These are phyloP conservation scores for Globodera ellingtonae DNA, from an alignment of 1,140 invertebrate species.

Conservation along the genomic window DNA sequence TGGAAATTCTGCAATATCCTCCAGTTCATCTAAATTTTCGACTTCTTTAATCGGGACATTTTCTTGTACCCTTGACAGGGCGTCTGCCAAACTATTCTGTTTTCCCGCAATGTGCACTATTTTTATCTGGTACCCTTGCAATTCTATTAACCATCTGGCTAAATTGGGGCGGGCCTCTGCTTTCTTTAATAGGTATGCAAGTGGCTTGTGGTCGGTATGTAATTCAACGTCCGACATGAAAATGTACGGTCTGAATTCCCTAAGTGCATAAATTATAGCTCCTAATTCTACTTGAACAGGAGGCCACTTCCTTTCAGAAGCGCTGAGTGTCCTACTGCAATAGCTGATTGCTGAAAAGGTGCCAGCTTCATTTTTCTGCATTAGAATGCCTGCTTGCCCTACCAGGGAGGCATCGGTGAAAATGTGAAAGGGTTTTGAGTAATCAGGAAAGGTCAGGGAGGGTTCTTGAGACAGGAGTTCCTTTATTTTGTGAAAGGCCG, in stretches of 20 bases:
- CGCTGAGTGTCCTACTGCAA: constrained; percentile 5
- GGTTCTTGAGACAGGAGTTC: not conserved
- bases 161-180: not conserved
- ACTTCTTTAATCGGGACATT: not conserved
- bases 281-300: constrained; percentile 18
- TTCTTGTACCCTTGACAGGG: not conserved
- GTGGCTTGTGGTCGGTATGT: constrained; percentile 23
- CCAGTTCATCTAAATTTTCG: not conserved
- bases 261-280: not conserved
- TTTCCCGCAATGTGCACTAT: not conserved
- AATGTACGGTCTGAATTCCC: constrained; percentile 20
- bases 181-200: not conserved
- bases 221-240: constrained; percentile 9
- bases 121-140: not conserved
- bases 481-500: not conserved
- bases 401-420: constrained; percentile 3
- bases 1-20: not conserved
- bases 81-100: constrained; percentile 1
- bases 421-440: constrained; percentile 19
- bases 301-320: constrained; percentile 6
- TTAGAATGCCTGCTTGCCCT: not conserved
- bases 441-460: constrained; percentile 16
- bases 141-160: not conserved
- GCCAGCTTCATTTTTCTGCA: constrained; percentile 15
- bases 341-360: not conserved